These are phyloP conservation scores for Tursiops truncatus DNA, from an alignment of 2,113 vertebrate species.

Conservation along the genomic window DNA sequence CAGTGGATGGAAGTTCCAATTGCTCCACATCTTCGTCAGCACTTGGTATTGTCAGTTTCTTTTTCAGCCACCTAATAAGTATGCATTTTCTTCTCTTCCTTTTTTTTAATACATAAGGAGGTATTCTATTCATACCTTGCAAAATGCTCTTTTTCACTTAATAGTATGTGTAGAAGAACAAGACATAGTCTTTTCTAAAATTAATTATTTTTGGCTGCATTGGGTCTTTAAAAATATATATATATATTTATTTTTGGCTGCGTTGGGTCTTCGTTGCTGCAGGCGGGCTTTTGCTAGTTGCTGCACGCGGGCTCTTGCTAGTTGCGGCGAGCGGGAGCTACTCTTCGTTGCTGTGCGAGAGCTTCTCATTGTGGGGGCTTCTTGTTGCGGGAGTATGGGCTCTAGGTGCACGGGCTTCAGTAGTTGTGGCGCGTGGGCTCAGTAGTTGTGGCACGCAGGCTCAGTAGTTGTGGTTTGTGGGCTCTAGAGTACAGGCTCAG, in stretches of 20 bases:
- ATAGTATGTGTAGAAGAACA: neutral
- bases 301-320: neutral
- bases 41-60: neutral
- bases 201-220: no score
- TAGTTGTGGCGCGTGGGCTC: no score
- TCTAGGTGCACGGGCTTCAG: neutral
- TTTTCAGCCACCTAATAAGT: neutral
- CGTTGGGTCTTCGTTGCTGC: neutral
- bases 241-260: neutral
- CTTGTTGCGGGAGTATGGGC: neutral
- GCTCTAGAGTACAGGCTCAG: no score
- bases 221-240: no score
- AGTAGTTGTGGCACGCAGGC: neutral
- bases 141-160: neutral
- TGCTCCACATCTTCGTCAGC: neutral
- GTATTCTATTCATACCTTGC: neutral
- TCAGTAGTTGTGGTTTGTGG: neutral
- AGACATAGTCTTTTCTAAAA: neutral
- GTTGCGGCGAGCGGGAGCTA: neutral
- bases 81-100: neutral
- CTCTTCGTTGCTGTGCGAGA: neutral
- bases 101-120: neutral
- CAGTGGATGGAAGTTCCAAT: neutral
- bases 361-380: neutral
- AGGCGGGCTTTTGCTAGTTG: neutral